A percentile compares a stretch with the other conserved stretches of the same genome.
phyloP scores from a whole-genome alignment of 2,888 invertebrate genomes.

The Spisula solida region DNA sequence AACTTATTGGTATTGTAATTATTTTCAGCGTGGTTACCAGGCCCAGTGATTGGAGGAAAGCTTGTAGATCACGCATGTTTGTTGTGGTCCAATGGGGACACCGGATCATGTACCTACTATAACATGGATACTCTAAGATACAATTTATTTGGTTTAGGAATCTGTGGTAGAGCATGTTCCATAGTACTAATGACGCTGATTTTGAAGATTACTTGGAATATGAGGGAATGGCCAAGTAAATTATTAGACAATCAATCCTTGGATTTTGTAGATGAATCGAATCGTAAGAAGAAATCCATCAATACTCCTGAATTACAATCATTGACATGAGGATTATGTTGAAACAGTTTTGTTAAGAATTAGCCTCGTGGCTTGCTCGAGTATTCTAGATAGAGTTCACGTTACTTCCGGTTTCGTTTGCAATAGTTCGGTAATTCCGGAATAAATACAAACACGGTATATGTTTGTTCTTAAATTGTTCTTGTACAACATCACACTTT shows the following conservation, averaged over 20 bases:
- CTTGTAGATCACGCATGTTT: constrained; percentile 76
- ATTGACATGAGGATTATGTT: not conserved
- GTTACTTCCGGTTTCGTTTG: too few relatives aligned
- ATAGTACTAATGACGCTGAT: constrained; percentile 29
- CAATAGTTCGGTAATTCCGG: too few relatives aligned
- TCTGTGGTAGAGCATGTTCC: constrained; percentile 6
- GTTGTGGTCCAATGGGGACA: constrained; percentile 63
- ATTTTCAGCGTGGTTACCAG: constrained; percentile 75
- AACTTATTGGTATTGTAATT: not conserved
- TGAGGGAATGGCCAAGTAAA: constrained; percentile 50
- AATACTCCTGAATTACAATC: not conserved
- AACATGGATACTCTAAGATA: constrained; percentile 70
- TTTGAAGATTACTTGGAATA: constrained; percentile 45
- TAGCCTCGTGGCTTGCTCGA: too few relatives aligned
- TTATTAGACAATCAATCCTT: not conserved
- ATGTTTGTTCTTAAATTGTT: too few relatives aligned
- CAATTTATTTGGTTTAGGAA: constrained; percentile 46
- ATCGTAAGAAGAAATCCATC: not conserved
- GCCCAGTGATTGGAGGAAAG: constrained; percentile 75
- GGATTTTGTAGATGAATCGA: constrained; percentile 17
- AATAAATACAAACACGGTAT: too few relatives aligned
- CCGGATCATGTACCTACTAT: constrained; percentile 77
- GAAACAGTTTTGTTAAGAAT: too few relatives aligned
- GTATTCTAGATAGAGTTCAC: too few relatives aligned
- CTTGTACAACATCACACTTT: too few relatives aligned